Conservation (phyloP, 2,797 vertebrate genomes). For the Lepus townsendii region DNA sequence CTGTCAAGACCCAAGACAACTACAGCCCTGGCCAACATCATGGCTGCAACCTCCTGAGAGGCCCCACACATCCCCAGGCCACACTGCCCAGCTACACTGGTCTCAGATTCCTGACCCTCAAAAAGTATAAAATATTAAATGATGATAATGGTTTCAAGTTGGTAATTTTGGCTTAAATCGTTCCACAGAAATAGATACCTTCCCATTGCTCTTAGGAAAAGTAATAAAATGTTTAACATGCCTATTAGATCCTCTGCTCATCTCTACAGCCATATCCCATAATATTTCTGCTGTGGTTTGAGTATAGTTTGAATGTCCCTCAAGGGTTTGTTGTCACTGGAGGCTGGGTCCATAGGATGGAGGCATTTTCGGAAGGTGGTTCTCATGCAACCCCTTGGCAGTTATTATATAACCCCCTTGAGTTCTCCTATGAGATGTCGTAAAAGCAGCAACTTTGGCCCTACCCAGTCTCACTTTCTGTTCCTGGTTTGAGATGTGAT, state of each 20-base stretch:
- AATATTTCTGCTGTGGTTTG: not conserved
- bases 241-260: not conserved
- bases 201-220: not conserved
- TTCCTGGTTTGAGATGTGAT: too few relatives aligned
- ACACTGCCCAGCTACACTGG: not conserved
- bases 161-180: not conserved
- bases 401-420: too few relatives aligned
- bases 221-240: not conserved
- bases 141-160: not conserved
- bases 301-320: too few relatives aligned
- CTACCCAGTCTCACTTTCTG: too few relatives aligned
- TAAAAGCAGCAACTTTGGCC: too few relatives aligned
- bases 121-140: not conserved
- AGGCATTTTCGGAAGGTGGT: too few relatives aligned
- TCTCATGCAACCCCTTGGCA: too few relatives aligned
- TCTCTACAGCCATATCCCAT: not conserved
- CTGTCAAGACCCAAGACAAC: not conserved
- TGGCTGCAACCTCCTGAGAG: not conserved
- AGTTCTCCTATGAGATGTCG: too few relatives aligned
- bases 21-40: not conserved
- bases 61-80: not conserved
- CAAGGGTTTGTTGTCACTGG: too few relatives aligned
- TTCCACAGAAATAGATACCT: not conserved
- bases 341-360: too few relatives aligned
- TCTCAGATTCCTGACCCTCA: not conserved